phyloP scores from a whole-genome alignment of 2,113 vertebrate genomes.

The Macroglossus sobrinus region DNA sequence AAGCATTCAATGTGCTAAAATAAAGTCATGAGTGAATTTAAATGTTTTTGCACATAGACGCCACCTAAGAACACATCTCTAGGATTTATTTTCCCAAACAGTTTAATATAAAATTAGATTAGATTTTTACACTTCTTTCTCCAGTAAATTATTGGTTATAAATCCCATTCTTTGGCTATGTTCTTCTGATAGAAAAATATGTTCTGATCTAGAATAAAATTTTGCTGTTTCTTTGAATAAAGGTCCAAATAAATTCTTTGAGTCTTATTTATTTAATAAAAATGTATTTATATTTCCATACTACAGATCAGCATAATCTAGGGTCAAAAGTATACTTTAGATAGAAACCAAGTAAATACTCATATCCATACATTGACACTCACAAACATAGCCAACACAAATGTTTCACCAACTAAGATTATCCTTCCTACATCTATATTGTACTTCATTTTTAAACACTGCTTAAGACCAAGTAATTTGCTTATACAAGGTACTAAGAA shows the following conservation, averaged over 20 bases:
- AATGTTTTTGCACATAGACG: not conserved
- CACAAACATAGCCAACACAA: not conserved
- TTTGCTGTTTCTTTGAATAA: not conserved
- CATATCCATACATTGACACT: not conserved
- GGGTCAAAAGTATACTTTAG: not conserved
- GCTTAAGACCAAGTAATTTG: not conserved
- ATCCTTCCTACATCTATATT: not conserved
- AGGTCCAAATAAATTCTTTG: not conserved
- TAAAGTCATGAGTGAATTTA: not conserved
- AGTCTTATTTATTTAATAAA: constrained; percentile 12
- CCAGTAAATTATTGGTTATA: not conserved
- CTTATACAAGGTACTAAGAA: not conserved
- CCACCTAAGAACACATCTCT: not conserved
- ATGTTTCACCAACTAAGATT: not conserved
- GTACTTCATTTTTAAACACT: not conserved
- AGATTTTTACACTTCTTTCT: not conserved
- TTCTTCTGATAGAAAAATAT: constrained; percentile 3
- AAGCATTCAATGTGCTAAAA: not conserved
- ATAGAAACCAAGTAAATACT: not conserved
- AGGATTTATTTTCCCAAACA: not conserved
- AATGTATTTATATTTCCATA: not conserved
- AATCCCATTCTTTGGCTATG: not conserved
- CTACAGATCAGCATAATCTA: not conserved
- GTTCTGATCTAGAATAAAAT: not conserved
- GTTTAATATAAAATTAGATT: not conserved